Evolutionary conservation across 1,140 invertebrate genomes (phyloP).

Genomic region (Camponotus pennsylvanicus): DNA sequence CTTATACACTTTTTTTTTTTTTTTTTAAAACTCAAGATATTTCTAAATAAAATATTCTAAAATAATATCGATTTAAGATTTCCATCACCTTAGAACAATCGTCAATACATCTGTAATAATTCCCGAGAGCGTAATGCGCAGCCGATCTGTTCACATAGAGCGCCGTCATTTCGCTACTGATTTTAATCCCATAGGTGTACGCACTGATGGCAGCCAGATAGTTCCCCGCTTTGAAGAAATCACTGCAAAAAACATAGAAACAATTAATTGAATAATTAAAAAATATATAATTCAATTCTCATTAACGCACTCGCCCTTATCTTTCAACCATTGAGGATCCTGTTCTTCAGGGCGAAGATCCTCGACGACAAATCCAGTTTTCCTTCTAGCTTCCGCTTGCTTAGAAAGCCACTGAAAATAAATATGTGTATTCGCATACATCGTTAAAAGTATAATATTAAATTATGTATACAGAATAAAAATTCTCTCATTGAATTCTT

Average conservation of each 20-base stretch:
- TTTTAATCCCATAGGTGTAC: slow-evolving; percentile 92
- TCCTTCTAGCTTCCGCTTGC: slow-evolving; percentile 91
- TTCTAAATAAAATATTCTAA: not conserved
- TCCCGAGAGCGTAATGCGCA: slow-evolving; percentile 91
- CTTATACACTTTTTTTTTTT: not conserved
- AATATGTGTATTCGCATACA: not conserved
- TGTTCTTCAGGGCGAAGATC: slow-evolving; percentile 94
- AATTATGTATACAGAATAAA: not conserved
- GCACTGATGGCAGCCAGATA: slow-evolving; percentile 93
- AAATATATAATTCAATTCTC: not conserved
- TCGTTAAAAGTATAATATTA: not conserved
- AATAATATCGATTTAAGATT: slow-evolving; percentile 14
- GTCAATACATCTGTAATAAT: slow-evolving; percentile 90
- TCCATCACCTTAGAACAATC: slow-evolving; percentile 88
- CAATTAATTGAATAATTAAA: slow-evolving; percentile 29
- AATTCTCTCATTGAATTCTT: not conserved
- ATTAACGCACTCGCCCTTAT: slow-evolving; percentile 91
- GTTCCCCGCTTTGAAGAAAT: slow-evolving; percentile 91
- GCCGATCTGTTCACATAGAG: slow-evolving; percentile 92
- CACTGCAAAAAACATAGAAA: slow-evolving; percentile 83
- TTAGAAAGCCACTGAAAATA: slow-evolving; percentile 91
- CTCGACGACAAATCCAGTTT: slow-evolving; percentile 90
- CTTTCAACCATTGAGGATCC: slow-evolving; percentile 93
- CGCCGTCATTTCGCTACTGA: slow-evolving; percentile 91
- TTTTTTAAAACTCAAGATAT: not conserved